Base-by-base conservation (phyloP, 2,113 vertebrate genomes). In the Murina feae region DNA sequence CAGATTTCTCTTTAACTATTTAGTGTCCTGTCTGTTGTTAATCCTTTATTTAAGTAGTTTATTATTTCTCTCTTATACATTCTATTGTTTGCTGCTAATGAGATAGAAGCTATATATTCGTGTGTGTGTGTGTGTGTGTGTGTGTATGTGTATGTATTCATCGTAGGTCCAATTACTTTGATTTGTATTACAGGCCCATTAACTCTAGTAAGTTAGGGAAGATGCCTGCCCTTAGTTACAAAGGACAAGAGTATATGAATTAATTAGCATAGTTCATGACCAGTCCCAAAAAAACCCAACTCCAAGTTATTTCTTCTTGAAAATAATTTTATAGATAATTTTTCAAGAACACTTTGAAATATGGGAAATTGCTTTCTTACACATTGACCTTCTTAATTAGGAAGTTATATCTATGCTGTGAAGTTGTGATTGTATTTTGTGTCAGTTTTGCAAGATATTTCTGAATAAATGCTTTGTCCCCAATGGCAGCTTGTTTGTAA, bases 401-500 rank as follows among this genome's bases (percentile, higher is more conserved):
- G 39, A 93, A 21, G 63, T 74, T 47, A 60, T 21, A 82, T 51
- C 55, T 20, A 9, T 5, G 75, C 85, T 60, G 11, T 69, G 25
- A 79, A 95, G 51, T 10, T 13, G 1, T 44, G 35, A 1, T 75
- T n/a, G 1, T 75, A 23, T 68, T 82, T 83, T 44, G 9, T 83
- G 28, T 95, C 66, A 30, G 25, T 76, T 92, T 86, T 71, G 12
- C 20, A 63, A 68, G 74, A 47, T 10, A 0, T 2, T 32, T 75
- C 87, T 96, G 88, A n/a, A 58, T 97, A 75, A 95, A 30, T 37
- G n/a, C 74, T 58, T 65, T 28, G 75, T 30, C 14, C 78, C 49
- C 25, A 20, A 51, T 14, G 91, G 89, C 98, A 99, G 99, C 98
- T 98, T 99, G 98, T 99, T 99, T 95, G 98, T 99, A 91, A 99